phyloP scores from a whole-genome alignment of 2,113 vertebrate genomes.

The Cranoglanis bouderius region DNA sequence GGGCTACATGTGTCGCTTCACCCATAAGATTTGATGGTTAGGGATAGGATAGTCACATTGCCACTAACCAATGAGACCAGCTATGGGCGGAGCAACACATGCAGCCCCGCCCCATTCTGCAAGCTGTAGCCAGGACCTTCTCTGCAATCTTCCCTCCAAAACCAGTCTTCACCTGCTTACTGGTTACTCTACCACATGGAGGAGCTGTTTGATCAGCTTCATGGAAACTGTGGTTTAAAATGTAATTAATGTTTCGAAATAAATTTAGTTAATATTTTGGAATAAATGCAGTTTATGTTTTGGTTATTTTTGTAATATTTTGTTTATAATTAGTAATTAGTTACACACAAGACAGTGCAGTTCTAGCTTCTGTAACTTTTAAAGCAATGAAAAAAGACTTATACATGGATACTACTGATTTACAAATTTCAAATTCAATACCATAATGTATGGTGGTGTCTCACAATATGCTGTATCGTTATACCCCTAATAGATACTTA shows the following conservation, averaged over 20 bases:
- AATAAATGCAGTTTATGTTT: neutral
- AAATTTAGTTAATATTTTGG: neutral
- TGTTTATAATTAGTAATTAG: neutral
- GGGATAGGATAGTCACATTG: too few species aligned
- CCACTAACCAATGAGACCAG: too few species aligned
- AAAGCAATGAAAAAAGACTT: neutral
- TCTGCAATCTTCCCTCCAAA: neutral
- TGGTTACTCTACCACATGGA: constrained; percentile 44
- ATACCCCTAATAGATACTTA: neutral
- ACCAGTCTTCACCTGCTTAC: too few species aligned
- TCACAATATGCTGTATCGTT: neutral
- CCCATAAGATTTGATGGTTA: too few species aligned
- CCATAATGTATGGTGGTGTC: neutral
- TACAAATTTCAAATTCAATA: neutral
- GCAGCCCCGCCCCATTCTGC: too few species aligned
- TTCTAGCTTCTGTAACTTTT: neutral
- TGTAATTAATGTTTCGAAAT: neutral
- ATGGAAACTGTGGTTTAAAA: constrained; percentile 5
- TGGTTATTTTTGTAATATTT: neutral
- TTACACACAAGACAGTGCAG: neutral
- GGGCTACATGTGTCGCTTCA: too few species aligned
- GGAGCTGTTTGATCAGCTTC: constrained; percentile 45
- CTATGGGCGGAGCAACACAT: too few species aligned
- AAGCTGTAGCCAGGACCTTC: too few species aligned
- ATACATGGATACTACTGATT: neutral